Base-by-base conservation (phyloP, 2,797 vertebrate genomes). In the Potorous gilbertii region DNA sequence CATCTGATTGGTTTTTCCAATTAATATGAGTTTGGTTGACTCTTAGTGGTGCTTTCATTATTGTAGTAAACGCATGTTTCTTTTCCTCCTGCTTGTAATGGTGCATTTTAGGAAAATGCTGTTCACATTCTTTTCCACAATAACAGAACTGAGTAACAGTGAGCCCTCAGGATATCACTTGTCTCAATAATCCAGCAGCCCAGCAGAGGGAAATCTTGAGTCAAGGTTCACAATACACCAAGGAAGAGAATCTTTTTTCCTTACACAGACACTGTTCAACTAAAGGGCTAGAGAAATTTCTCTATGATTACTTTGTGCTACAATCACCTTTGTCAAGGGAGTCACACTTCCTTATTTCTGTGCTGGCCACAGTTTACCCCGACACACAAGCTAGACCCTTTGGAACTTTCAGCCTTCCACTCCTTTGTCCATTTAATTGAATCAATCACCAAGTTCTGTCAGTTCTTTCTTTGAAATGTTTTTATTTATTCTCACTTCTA, bases 151-250 rank as follows among this genome's bases (percentile, higher is more conserved):
- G 16, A 74, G 40, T 40, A n/a, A 8, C 9, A 18, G 62, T 11
- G 29, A 31, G 14, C 34, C 34, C 16, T 74, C 66, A 18, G 34
- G n/a, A 21, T 74, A 74, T 40, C 55, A 16, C 56, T 56, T 56
- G 18, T n/a, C 93, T 89, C 89, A 97, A 90, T 96, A 92, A 96
- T 34, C 10, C 54, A 97, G 50, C 29, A n/a, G 54, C 50, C 98
- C 98, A 98, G 97, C 97, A 98, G 98, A 98, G 98, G 98, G 98
- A 97, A 55, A 96, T 94, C 97, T 98, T 97, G 97, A 87, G 97
- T 97, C 95, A 98, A 93, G 97, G 98, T 97, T 94, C 94, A 56
- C 46, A 62, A 91, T 12, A 93, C 50, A 56, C 14, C 87, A 10
- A 6, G 55, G 9, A 27, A 95, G 90, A 66, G 8, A 89, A 90